Base-by-base conservation (phyloP, 1,140 invertebrate genomes). In the Neodiprion pinetum region DNA sequence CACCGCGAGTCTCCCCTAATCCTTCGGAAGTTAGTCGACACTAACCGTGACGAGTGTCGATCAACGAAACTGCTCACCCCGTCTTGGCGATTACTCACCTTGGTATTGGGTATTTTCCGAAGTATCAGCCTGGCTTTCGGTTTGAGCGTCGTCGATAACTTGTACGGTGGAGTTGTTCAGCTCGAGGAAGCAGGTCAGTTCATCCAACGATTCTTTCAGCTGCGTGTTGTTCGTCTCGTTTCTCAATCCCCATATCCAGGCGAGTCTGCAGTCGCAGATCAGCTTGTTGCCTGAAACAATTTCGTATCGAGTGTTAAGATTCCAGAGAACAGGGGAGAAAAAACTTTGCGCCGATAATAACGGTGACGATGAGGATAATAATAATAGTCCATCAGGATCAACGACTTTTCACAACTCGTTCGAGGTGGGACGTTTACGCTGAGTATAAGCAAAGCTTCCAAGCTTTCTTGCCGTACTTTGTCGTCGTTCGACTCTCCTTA, bases 221-320 rank as follows among this genome's bases (percentile, higher is more conserved):
- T 91, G 91, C 74, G 89, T 85, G 81, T 93, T 94, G 83, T 91
- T 91, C 74, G 94, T 95, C 75, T 94, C 93, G 84, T 94, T 94
- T 76, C 91, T 90, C 73, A 95, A 85, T 53, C 88, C 88, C 85
- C 93, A 93, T 86, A 95, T 92, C 94, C 94, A 95, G 72, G 92
- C 90, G 74, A 95, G 87, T 75, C 93, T 92, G 84, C 94, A 95
- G 89, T 95, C 93, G 86, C 94, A 95, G 75, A 92, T 90, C 87
- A 95, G 93, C 83, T 92, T 92, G 88, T 95, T 95, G 81, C 92
- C 94, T 95, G 91, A 74, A 49, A 68, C 28, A 73, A 17, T 21
- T 28, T 53, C 53, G 48, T 7, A 71, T n/a, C 48, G n/a, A n/a
- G 48, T 28, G n/a, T 10, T 17, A 53, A 47, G 9, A 67, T 65